A percentile compares a stretch with the other conserved stretches of the same genome.
Evolutionary conservation across 2,888 invertebrate species (phyloP).

Genomic region (Adelphocoris suturalis): DNA sequence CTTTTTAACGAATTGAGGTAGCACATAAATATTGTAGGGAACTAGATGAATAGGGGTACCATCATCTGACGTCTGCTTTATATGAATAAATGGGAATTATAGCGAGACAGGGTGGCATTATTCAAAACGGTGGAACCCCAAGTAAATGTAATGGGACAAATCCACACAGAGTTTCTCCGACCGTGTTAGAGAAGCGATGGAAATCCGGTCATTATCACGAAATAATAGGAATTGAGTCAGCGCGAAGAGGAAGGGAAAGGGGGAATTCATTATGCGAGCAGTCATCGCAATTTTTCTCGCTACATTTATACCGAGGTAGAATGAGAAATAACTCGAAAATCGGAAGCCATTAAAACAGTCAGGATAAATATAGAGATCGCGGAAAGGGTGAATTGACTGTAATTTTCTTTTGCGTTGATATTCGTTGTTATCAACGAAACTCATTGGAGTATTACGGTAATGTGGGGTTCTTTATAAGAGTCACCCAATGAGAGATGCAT

Average conservation of each 20-base stretch:
- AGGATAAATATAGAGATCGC: not conserved
- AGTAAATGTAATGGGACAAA: conserved; percentile 33
- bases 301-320: not conserved
- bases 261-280: not conserved
- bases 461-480: no score
- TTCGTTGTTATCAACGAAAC: not conserved
- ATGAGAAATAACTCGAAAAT: not conserved
- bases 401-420: not conserved
- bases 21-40: not conserved
- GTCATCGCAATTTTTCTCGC: not conserved
- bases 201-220: conserved; percentile 27
- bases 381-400: not conserved
- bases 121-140: conserved; percentile 7
- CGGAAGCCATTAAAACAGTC: not conserved
- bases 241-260: not conserved
- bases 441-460: not conserved
- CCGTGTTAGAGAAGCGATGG: conserved; percentile 9
- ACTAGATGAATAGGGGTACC: not conserved
- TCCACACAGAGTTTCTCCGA: not conserved
- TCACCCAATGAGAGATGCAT: no score
- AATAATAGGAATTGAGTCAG: conserved; percentile 5
- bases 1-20: not conserved
- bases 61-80: not conserved
- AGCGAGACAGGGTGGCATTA: not conserved
- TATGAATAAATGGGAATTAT: not conserved